Base-by-base conservation (phyloP, 2,797 vertebrate species). In the Sebastiscus tertius region DNA sequence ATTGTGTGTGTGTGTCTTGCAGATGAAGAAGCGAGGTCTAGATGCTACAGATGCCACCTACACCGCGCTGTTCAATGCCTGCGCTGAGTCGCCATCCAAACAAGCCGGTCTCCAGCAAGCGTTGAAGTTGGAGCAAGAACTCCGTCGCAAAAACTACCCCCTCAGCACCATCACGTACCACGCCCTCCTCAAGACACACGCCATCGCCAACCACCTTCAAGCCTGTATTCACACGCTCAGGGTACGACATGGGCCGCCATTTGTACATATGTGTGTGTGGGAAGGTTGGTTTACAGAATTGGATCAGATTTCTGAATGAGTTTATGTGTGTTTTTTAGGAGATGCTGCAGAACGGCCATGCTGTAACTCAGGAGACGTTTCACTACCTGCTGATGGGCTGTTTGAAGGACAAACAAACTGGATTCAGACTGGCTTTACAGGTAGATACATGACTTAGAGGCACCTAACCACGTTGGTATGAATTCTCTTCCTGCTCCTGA, bases 11-110 rank as follows among this genome's bases (percentile, higher is more conserved):
- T 66, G 18, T 70, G 9, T 70, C 18, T 72, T 77, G 26, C 79
- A 99, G 99, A 97, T 99, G 98, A 99, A 99, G 81, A 99, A 99
- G 79, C 94, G 97, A 81, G 96, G 92, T 36, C 90, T 99, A 3
- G 75, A 82, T 3, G 95, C 97, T 1, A 93, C 93, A 0, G 97
- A 96, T 1, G 96, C 98, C 16, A 98, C 98, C 0, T 99, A 98
- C 86, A 99, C 98, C 0, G 97, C 97, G 0, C 94, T 99, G 81
- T 99, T 99, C 93, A 99, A 99, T 0, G 97, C 97, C 80, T 99
- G 99, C 4, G 97, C 98, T 0, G 95, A 98, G 88, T 96, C 97
- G 0, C 97, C 96, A 0, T 97, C 95, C 90, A 98, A 97, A 60
- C 93, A 96, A 24, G 95, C 95, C 0, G 98, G 97, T 0, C 95